Base-by-base conservation (phyloP, 2,888 invertebrate genomes). In the Tachystola acroxantha region DNA sequence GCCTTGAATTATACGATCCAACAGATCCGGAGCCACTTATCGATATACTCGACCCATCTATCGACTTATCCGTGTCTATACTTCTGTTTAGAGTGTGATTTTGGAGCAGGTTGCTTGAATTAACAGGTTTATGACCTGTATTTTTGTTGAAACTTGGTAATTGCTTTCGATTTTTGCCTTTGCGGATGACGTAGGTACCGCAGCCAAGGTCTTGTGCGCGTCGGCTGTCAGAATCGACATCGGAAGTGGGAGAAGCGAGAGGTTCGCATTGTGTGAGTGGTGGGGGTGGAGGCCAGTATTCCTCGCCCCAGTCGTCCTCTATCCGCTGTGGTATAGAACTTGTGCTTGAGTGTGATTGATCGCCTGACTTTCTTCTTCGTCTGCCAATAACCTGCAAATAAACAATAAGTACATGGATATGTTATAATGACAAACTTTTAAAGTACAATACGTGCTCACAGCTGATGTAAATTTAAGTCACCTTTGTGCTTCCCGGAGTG, bases 101-200 rank as follows among this genome's bases (percentile, higher is more conserved):
- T 50, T 80, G 77, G 33, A 86, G 70, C 24, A 88, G 60, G 43
- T 71, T 74, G 43, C 54, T 69, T 1, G 71, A 48, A 37, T 68
- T 79, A 12, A 13, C 2, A 16, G 64, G 50, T 43, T 72, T 62
- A 59, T 86, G 87, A 48, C 86, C 90, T 13, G 73, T 72, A 33
- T 87, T 88, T 57, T 88, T 88, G 47, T 77, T 78, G 53, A 89
- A 82, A 46, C 89, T 89, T 2, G 90, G 90, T 50, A 93, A 70
- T 35, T 91, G 89, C 64, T 92, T 91, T 32, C 93, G 81, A 49
- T 91, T 92, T 58, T 92, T 90, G 32, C 93, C 93, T 45, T 92
- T 91, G 29, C 95, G 87, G 42, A 95, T 93, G 25, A 95, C 91
- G 63, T 95, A 95, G n/a, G 95, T 95, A 19, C 94, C 94, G 43